Evolutionary conservation across 2,888 invertebrate species (phyloP).

Genomic region (Megaustenia siamemsis): DNA sequence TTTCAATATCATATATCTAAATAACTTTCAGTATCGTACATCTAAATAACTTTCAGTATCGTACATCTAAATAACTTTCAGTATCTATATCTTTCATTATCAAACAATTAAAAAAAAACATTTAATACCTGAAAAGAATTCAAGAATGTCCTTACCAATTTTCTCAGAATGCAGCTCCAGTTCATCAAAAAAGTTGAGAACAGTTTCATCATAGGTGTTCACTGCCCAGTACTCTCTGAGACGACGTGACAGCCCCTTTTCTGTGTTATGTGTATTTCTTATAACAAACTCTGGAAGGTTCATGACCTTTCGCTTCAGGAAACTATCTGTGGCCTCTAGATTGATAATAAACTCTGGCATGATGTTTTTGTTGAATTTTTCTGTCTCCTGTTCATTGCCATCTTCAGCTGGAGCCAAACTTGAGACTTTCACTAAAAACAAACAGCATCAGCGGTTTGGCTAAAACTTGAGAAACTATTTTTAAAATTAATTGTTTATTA

Average conservation of each 20-base stretch:
- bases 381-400: neutral
- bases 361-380: slow-evolving; percentile 71
- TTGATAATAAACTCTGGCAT: slow-evolving; percentile 78
- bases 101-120: neutral
- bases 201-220: slow-evolving; percentile 83
- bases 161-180: slow-evolving; percentile 85
- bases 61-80: neutral
- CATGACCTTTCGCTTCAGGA: slow-evolving; percentile 78
- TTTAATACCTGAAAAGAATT: neutral
- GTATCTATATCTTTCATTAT: neutral
- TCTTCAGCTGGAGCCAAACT: neutral
- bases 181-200: slow-evolving; percentile 88
- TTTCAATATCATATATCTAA: too few species aligned
- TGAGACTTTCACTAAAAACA: too few species aligned
- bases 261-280: slow-evolving; percentile 79
- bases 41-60: too few species aligned
- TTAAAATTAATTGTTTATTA: too few species aligned
- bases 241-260: slow-evolving; percentile 78
- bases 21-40: too few species aligned
- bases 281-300: slow-evolving; percentile 79
- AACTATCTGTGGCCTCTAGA: slow-evolving; percentile 76
- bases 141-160: slow-evolving; percentile 66
- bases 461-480: too few species aligned
- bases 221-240: slow-evolving; percentile 72
- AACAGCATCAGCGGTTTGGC: too few species aligned